Evolutionary conservation across 2,113 vertebrate species (phyloP).

Genomic region (Daphoenositta chrysoptera): DNA sequence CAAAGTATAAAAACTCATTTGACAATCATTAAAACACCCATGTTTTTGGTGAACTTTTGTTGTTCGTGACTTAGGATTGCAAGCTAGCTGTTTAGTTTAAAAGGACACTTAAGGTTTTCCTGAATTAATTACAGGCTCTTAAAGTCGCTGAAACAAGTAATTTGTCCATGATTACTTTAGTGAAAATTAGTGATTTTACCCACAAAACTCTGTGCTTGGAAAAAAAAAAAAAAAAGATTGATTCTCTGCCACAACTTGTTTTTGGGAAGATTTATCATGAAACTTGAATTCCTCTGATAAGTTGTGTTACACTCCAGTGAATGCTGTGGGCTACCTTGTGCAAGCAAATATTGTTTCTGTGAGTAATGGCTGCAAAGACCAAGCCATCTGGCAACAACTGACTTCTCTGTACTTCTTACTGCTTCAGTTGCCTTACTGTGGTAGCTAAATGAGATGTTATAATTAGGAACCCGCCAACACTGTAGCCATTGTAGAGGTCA

Average conservation of each 20-base stretch:
- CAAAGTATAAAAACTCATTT: not conserved
- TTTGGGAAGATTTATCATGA: not conserved
- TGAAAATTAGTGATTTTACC: not conserved
- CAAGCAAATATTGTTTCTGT: slow-evolving; percentile 17
- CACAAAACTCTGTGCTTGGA: not conserved
- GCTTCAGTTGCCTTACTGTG: not conserved
- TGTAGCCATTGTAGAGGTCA: not conserved
- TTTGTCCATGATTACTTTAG: not conserved
- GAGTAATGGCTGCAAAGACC: not conserved
- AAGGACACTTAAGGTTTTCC: not conserved
- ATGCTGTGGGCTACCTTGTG: not conserved
- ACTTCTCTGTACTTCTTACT: not conserved
- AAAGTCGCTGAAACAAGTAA: not conserved
- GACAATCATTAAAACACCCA: not conserved
- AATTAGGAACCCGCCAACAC: not conserved
- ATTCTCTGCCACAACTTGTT: not conserved
- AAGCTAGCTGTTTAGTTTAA: not conserved
- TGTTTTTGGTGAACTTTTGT: not conserved
- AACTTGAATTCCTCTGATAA: not conserved
- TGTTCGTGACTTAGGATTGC: not conserved
- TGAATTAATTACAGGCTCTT: not conserved
- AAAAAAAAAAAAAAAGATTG: not conserved
- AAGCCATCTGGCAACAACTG: not conserved
- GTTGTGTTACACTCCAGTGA: not conserved
- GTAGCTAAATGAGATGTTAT: not conserved